Evolutionary conservation across 2,113 vertebrate species (phyloP).

Genomic region (Stigmatopora argus): DNA sequence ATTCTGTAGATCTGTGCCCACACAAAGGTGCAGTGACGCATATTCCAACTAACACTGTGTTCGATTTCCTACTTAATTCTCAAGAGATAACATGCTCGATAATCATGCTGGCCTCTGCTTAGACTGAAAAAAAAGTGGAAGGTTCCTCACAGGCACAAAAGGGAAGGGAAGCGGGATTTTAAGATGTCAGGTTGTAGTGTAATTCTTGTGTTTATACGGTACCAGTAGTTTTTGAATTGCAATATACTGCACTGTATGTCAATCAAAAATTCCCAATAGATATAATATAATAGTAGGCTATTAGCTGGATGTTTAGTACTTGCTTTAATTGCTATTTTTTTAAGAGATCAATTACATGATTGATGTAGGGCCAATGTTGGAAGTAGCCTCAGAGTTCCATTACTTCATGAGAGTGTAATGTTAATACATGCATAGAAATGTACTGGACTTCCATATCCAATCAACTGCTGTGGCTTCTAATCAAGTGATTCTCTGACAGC

Average conservation of each 20-base stretch:
- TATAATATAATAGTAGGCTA: too few relatives aligned
- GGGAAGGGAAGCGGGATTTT: not conserved
- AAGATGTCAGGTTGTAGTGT: not conserved
- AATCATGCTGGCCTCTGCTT: not conserved
- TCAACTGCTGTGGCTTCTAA: not conserved
- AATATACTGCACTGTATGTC: not conserved
- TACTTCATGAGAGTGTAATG: not conserved
- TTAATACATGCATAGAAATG: not conserved
- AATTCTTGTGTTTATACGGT: not conserved
- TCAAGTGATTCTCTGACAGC: constrained; percentile 4
- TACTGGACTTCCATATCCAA: not conserved
- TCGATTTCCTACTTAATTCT: not conserved
- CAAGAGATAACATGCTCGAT: not conserved
- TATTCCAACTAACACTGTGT: not conserved
- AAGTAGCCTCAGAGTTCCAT: too few relatives aligned
- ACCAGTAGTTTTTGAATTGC: not conserved
- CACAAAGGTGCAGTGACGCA: not conserved
- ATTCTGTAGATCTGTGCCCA: not conserved
- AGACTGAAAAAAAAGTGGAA: not conserved
- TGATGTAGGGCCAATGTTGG: too few relatives aligned
- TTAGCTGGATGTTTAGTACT: too few relatives aligned
- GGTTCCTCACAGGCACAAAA: not conserved
- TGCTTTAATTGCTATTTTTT: not conserved
- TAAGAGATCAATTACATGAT: not conserved
- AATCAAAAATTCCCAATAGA: not conserved